Base-by-base conservation (phyloP, 1,140 invertebrate species). In the Bombus confusus region DNA sequence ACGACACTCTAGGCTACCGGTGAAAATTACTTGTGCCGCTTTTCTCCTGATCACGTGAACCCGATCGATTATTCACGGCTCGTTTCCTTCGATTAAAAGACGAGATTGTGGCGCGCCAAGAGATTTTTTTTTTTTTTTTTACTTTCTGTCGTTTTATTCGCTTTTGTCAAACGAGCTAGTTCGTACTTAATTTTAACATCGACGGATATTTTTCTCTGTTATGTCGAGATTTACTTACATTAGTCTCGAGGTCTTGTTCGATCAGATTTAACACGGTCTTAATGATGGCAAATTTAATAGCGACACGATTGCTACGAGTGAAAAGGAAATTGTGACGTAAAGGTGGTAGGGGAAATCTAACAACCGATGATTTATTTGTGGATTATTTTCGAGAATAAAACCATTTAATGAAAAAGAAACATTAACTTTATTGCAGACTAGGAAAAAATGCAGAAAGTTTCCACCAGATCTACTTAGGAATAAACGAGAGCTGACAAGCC, bases 1-100 rank as follows among this genome's bases (percentile, higher is more conserved):
- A 37, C 34, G 34, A 41, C 43, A 47, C 62, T 4, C 37, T 22
- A 8, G 52, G 52, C 13, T 57, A 22, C 34, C 25, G 31, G 8
- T 74, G 79, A 71, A 86, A 82, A 75, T 82, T 69, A 57, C 57
- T 43, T 3, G 39, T 1, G n/a, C 43, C 39, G 77, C 25, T 76
- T 86, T 82, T 82, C 73, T 57, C 37, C 1, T 52, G 66, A 71
- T 79, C 82, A 37, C 43, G 47, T 34, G 82, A 69, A 64, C 66
- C 66, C 39, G 47, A 84, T 84, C 82, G 82, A 79, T 84, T 84
- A 62, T 62, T 62, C 59, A 62, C 59, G 28, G 59, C 10, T 62
- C 59, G 59, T 62, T n/a, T 62, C 59, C 28, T 62, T 62, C 59
- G 59, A 62, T 62, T 62, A 69, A 83, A 83, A 62, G 74, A 43